Base-by-base conservation (phyloP, 2,888 invertebrate species). In the Margaritifera margaritifera region DNA sequence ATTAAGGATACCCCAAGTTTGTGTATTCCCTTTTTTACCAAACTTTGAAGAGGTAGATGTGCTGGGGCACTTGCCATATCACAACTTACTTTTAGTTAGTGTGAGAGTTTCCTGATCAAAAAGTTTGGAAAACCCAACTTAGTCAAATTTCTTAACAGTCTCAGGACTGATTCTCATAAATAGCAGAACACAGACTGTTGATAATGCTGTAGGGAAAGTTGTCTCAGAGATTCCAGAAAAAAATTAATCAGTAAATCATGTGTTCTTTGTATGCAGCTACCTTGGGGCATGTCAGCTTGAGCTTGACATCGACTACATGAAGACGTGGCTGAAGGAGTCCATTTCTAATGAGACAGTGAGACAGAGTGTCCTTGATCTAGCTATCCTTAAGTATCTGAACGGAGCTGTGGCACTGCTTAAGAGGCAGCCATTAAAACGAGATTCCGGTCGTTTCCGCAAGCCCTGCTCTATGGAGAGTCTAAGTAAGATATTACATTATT, bases 231-330 rank as follows among this genome's bases (percentile, higher is more conserved):
- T 22, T 2, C 11, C 11, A 20, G 6, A 22, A 8, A 15, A 50
- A 20, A 62, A 20, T 25, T 2, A 24, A 57, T 56, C 24, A 42
- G 22, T 64, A 42, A 15, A 50, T 22, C 20, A 4, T 22, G 20
- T 20, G 5, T 24, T 53, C 54, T 50, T 68, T 54, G 69, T n/a
- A 71, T 82, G 4, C 81, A 89, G 89, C 71, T 79, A 84, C 61
- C 71, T 77, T 60, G 89, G 89, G n/a, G 89, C 89, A 6, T 82
- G 81, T 64, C 89, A 88, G 75, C 82, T 89, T 31, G 81, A 86
- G 55, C 62, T 80, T 27, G 89, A 89, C 79, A 82, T 88, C 53
- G 74, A 73, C 20, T 84, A 75, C 71, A 75, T 87, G 60, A 77
- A 77, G 64, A 72, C 78, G 15, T 87, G 87, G 84, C 74, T 89